These are phyloP conservation scores for Gymnopithys bicolor DNA, from an alignment of 2,797 vertebrate species.

Conservation along the genomic window DNA sequence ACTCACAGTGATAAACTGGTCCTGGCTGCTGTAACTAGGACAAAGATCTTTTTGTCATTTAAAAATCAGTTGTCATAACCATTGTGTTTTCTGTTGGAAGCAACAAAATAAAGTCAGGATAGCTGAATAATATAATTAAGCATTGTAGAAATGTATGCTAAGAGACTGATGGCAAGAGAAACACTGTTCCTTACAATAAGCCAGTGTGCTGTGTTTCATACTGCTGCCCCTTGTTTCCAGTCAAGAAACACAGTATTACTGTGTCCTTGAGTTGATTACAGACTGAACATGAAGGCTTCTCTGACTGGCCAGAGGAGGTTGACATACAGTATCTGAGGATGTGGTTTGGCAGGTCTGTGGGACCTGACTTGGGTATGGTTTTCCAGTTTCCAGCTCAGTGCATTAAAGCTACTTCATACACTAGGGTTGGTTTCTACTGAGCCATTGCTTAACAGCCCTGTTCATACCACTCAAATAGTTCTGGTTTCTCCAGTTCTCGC, in stretches of 20 bases:
- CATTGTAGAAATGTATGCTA: not conserved
- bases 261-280: not conserved
- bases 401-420: not conserved
- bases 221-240: not conserved
- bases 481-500: not conserved
- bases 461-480: accelerated
- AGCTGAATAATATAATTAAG: not conserved
- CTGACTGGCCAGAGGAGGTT: not conserved
- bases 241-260: not conserved
- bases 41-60: not conserved
- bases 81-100: not conserved
- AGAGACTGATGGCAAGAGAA: not conserved
- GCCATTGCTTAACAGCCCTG: not conserved
- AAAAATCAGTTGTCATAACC: not conserved
- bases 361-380: not conserved
- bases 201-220: not conserved
- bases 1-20: too few relatives aligned
- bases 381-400: not conserved
- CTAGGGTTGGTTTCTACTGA: not conserved
- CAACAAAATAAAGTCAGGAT: not conserved
- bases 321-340: not conserved
- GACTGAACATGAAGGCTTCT: not conserved
- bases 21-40: too few relatives aligned
- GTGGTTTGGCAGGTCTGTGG: not conserved
- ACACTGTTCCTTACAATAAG: not conserved